A percentile compares a stretch with the other conserved stretches of the same genome.
Conservation (phyloP, 2,797 vertebrate genomes). For the Phalanger gymnotis region DNA sequence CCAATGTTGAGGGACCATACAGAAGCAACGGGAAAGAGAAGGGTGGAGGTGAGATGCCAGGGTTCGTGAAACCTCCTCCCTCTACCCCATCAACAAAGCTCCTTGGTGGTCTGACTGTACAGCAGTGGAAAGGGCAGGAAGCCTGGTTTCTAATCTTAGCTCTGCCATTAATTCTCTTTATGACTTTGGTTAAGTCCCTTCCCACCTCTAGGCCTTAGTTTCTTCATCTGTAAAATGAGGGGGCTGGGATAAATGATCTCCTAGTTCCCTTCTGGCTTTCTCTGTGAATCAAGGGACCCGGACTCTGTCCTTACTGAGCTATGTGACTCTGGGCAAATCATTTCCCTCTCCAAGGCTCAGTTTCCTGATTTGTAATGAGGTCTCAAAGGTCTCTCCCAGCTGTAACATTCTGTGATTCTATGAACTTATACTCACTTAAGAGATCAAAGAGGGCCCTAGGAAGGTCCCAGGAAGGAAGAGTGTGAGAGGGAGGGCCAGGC, state of each 20-base stretch:
- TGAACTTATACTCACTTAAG: background rate
- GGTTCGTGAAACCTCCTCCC: background rate
- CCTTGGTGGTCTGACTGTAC: background rate
- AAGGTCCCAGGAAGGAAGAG: conserved; percentile 1
- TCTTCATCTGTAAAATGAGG: background rate
- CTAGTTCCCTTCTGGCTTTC: background rate
- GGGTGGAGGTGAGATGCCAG: background rate
- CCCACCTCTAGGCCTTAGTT: background rate
- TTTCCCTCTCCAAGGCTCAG: background rate
- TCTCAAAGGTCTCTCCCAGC: background rate
- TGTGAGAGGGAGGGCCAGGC: conserved; percentile 31
- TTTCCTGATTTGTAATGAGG: background rate
- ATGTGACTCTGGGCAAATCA: background rate
- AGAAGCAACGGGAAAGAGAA: background rate
- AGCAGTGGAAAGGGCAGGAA: background rate
- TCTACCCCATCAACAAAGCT: background rate
- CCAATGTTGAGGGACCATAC: background rate
- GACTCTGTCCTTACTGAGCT: background rate
- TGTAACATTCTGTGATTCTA: background rate
- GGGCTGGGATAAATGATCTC: background rate
- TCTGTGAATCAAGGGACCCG: background rate
- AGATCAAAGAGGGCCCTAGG: background rate
- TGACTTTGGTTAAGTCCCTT: background rate
- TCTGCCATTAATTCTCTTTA: background rate
- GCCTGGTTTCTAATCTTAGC: background rate